Conservation (phyloP, 2,797 vertebrate genomes). For the Pygocentrus nattereri region DNA sequence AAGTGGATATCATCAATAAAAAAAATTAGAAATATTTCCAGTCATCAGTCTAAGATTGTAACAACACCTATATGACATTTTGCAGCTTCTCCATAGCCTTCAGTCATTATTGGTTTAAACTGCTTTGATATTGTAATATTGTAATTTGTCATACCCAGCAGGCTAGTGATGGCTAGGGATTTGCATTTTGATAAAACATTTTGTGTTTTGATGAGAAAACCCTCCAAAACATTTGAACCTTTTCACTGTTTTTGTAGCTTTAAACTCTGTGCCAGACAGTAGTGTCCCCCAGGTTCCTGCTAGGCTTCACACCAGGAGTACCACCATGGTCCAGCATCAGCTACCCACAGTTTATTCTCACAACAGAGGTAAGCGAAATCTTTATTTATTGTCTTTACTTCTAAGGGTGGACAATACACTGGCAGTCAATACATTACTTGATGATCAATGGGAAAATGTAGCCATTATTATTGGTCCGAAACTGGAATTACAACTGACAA, state of each 20-base stretch:
- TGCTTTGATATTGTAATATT: too few relatives aligned
- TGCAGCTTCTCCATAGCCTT: not conserved
- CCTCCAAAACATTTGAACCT: not conserved
- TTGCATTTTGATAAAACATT: too few relatives aligned
- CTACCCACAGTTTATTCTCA: constrained; percentile 20
- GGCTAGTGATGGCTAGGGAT: not conserved
- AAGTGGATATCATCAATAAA: too few relatives aligned
- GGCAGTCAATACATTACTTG: not conserved
- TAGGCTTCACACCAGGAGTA: constrained; percentile 54
- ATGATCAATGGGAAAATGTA: not conserved
- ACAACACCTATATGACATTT: too few relatives aligned
- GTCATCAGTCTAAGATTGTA: not conserved
- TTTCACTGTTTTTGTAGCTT: not conserved
- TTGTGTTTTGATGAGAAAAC: too few relatives aligned
- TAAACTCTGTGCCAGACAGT: not conserved
- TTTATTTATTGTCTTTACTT: not conserved
- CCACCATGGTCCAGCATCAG: constrained; percentile 32
- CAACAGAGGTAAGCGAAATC: constrained; percentile 32
- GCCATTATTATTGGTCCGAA: too few relatives aligned
- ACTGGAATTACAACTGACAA: not conserved
- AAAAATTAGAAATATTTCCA: not conserved
- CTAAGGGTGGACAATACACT: not conserved
- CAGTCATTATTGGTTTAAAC: not conserved
- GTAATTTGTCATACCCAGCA: too few relatives aligned
- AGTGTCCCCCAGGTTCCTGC: not conserved